A percentile compares a stretch with the other conserved stretches of the same genome.
These are phyloP conservation scores for Aphelinus certus DNA, from an alignment of 1,140 invertebrate species.

Conservation along the genomic window DNA sequence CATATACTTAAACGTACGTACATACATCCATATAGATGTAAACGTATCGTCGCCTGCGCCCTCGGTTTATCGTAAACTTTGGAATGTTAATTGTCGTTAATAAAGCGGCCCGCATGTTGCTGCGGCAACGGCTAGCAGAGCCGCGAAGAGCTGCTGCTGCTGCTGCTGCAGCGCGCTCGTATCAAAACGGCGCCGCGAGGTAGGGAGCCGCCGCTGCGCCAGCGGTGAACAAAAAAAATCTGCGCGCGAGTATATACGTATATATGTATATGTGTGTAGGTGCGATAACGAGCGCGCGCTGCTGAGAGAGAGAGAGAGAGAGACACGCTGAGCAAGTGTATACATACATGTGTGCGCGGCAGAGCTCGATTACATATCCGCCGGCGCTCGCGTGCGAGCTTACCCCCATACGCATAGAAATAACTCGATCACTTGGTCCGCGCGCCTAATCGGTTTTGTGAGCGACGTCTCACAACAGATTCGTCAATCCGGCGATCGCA, in stretches of 20 bases:
- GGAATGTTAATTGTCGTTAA: constrained; percentile 68
- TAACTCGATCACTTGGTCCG: too few relatives aligned
- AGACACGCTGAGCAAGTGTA: background rate
- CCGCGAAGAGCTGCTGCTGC: constrained; percentile 59
- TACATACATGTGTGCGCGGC: too few relatives aligned
- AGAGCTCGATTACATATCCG: too few relatives aligned
- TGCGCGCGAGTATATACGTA: too few relatives aligned
- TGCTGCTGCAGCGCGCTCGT: constrained; percentile 27
- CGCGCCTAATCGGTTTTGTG: too few relatives aligned
- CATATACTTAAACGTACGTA: background rate
- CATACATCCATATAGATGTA: background rate
- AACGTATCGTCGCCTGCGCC: background rate
- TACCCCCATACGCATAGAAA: too few relatives aligned
- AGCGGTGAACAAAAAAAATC: background rate
- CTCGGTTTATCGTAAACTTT: constrained; percentile 47
- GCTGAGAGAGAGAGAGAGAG: background rate
- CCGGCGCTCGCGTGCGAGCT: too few relatives aligned
- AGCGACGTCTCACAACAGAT: too few relatives aligned
- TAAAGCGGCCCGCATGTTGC: constrained; percentile 66
- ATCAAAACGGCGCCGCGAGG: background rate
- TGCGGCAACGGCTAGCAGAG: constrained; percentile 64
- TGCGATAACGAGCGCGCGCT: too few relatives aligned
- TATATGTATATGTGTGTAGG: too few relatives aligned
- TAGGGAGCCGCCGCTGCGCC: background rate
- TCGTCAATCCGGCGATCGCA: too few relatives aligned